Conservation (phyloP, 2,797 vertebrate genomes). For the Rhinogobio ventralis region DNA sequence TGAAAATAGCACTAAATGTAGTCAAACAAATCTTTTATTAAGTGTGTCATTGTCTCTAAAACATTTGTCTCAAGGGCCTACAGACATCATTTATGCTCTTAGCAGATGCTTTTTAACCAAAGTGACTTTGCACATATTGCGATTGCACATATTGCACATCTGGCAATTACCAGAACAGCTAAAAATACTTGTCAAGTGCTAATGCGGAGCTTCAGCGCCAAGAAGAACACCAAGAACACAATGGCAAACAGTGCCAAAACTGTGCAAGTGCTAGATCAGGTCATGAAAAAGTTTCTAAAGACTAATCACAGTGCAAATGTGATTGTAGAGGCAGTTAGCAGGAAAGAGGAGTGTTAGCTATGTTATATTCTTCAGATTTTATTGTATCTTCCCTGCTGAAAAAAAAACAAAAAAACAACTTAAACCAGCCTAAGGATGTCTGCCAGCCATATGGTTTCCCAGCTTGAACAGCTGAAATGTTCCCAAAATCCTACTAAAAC, state of each 20-base stretch:
- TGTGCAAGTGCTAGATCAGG: slow-evolving; percentile 1
- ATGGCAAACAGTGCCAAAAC: slow-evolving; percentile 21
- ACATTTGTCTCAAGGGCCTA: slow-evolving; percentile 16
- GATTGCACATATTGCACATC: slow-evolving; percentile 23
- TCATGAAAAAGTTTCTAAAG: slow-evolving; percentile 10
- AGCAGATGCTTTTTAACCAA: slow-evolving; percentile 38
- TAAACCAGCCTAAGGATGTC: background rate
- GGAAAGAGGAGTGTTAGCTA: slow-evolving; percentile 18
- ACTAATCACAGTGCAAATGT: slow-evolving; percentile 1
- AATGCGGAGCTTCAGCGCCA: slow-evolving; percentile 10
- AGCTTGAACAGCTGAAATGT: background rate
- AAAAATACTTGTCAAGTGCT: slow-evolving; percentile 32
- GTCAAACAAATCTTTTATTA: slow-evolving; percentile 67
- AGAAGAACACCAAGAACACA: slow-evolving; percentile 16
- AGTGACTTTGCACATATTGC: slow-evolving; percentile 32
- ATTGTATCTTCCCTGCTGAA: background rate
- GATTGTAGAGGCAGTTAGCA: background rate
- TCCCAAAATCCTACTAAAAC: background rate
- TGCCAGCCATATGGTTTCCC: background rate
- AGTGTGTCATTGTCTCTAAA: slow-evolving; percentile 51
- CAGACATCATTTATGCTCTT: slow-evolving; percentile 20
- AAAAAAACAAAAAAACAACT: background rate
- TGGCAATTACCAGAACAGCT: slow-evolving; percentile 13
- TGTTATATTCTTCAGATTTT: background rate
- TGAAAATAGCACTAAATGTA: slow-evolving; percentile 69